Percentiles rank a stretch among this genome's conserved stretches.
Evolutionary conservation across 2,797 vertebrate species (phyloP).

Genomic region (Poecilia picta): DNA sequence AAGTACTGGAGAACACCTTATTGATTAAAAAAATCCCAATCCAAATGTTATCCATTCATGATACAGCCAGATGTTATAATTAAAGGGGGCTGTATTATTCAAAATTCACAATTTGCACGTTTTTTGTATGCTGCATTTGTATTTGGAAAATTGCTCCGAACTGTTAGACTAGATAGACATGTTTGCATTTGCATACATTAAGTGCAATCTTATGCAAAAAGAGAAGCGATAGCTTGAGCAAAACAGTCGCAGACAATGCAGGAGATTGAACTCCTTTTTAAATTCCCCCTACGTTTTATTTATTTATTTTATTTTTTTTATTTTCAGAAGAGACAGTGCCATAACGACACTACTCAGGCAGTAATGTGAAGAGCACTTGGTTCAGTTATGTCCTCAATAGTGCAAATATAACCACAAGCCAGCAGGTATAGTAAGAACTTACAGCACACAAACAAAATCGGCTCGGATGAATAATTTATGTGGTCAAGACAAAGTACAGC

Average conservation of each 20-base stretch:
- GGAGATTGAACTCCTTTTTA: not conserved
- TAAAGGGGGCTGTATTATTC: no score
- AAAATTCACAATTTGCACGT: no score
- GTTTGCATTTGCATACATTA: conserved; percentile 1
- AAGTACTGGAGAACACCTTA: not conserved
- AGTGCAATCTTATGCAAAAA: not conserved
- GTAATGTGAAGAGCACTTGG: not conserved
- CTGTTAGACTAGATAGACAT: not conserved
- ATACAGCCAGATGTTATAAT: not conserved
- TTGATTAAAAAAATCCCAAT: not conserved
- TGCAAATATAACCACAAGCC: conserved; percentile 10
- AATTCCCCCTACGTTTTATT: not conserved
- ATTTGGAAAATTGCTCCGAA: not conserved
- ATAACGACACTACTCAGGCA: not conserved
- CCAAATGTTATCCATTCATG: not conserved
- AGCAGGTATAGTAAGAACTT: conserved; percentile 1
- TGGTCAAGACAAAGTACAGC: not conserved
- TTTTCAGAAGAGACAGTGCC: conserved; percentile 4
- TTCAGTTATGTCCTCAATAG: conserved; percentile 2
- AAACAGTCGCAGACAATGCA: not conserved
- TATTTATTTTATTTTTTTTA: not conserved
- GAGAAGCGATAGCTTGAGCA: not conserved
- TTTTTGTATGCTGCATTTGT: no score
- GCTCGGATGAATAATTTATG: conserved; percentile 18
- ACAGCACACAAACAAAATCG: conserved; percentile 1